phyloP scores from a whole-genome alignment of 1,140 invertebrate species.

The Sarcophaga bullata region DNA sequence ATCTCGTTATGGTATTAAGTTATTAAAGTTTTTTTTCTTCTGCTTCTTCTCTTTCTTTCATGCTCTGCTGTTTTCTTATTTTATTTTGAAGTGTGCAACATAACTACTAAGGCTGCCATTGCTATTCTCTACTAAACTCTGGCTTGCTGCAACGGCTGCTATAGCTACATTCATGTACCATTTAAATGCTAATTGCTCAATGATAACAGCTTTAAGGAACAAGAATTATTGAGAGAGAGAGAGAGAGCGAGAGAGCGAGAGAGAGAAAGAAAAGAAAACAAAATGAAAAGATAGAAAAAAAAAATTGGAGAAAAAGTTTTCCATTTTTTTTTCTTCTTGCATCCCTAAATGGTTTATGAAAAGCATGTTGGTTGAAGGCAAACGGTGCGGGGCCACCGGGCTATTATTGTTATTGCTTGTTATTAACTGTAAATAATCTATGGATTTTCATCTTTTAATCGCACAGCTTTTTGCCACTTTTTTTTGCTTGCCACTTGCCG shows the following conservation, averaged over 20 bases:
- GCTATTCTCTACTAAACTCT: not conserved
- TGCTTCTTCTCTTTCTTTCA: not conserved
- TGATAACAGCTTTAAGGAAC: constrained; percentile 26
- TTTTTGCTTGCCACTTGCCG: too few species aligned
- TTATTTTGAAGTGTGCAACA: too few species aligned
- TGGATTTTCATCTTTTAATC: constrained; percentile 21
- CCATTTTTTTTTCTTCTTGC: too few species aligned
- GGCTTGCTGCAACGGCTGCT: not conserved
- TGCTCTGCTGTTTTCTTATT: too few species aligned
- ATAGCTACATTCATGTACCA: not conserved
- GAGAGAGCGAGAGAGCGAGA: too few species aligned
- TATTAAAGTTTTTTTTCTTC: constrained; percentile 8
- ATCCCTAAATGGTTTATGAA: too few species aligned
- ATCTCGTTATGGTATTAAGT: constrained; percentile 26
- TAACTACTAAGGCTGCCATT: not conserved
- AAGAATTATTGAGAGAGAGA: not conserved
- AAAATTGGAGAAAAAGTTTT: too few species aligned
- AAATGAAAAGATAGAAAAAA: too few species aligned
- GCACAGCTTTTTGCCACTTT: not conserved
- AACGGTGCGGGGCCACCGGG: not conserved
- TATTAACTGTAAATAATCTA: constrained; percentile 25
- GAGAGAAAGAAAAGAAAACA: too few species aligned
- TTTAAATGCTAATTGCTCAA: constrained; percentile 24
- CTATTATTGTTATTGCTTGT: not conserved
- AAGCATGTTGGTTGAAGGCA: not conserved